Evolutionary conservation across 2,113 vertebrate species (phyloP).

Genomic region (Raja brachyura): DNA sequence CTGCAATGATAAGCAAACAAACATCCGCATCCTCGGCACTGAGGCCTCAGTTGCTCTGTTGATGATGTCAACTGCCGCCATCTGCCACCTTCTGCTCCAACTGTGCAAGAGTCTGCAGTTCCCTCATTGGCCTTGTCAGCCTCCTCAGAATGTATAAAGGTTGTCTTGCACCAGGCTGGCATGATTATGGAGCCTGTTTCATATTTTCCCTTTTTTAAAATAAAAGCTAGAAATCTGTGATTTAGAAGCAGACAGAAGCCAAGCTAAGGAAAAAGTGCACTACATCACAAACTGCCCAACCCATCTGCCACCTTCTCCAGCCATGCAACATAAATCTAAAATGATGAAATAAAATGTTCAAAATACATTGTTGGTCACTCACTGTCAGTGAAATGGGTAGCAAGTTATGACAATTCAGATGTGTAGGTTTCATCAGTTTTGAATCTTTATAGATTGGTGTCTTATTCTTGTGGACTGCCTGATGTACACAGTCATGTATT

Average conservation of each 20-base stretch:
- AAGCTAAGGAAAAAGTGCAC: no score
- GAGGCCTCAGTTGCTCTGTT: no score
- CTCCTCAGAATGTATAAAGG: no score
- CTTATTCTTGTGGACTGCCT: not conserved
- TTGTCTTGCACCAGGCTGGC: not conserved
- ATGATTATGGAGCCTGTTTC: not conserved
- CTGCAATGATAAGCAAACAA: no score
- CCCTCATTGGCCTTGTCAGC: no score
- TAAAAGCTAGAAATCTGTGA: not conserved
- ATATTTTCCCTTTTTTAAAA: not conserved
- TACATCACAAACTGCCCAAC: no score
- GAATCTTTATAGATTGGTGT: not conserved
- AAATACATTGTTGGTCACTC: not conserved
- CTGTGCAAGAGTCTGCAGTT: no score
- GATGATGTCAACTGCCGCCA: no score
- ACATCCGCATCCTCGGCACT: no score
- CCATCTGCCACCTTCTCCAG: no score
- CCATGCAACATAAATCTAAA: not conserved
- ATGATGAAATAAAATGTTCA: not conserved
- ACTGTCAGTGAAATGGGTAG: not conserved
- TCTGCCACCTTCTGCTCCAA: no score
- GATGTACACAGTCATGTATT: not conserved
- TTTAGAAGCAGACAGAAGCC: no score
- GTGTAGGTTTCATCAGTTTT: not conserved
- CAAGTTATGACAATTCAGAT: not conserved